Conservation (phyloP, 2,113 vertebrate species). For the Bubalus kerabau region DNA sequence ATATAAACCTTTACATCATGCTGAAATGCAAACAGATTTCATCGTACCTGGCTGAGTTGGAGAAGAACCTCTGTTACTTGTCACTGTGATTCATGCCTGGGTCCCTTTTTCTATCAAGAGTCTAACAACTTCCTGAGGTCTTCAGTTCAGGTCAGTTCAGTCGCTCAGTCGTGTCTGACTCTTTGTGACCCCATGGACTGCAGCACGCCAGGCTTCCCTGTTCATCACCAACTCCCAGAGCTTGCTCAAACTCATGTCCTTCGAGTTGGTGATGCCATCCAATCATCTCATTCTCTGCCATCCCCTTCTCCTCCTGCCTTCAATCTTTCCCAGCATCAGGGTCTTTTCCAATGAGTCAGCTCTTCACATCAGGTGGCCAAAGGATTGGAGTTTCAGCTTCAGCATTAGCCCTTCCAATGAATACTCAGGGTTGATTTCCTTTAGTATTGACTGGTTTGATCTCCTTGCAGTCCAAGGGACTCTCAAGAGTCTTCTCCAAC, state of each 20-base stretch:
- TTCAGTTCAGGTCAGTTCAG: neutral
- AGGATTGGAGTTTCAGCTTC: neutral
- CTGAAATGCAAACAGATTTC: neutral
- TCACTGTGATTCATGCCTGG: neutral
- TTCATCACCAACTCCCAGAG: neutral
- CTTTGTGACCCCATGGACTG: neutral
- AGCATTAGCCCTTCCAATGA: neutral
- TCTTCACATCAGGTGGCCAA: neutral
- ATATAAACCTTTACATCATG: neutral
- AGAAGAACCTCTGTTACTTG: neutral
- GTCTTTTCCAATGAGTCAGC: neutral
- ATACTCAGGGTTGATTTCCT: neutral
- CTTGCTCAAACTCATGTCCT: neutral
- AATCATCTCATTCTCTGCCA: neutral
- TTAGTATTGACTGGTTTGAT: neutral
- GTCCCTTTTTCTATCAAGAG: neutral
- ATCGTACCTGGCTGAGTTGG: neutral
- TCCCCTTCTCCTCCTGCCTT: neutral
- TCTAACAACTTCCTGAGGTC: neutral
- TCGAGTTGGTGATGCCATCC: fast-evolving
- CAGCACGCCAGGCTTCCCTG: neutral
- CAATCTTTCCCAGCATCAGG: neutral
- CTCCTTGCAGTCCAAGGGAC: neutral
- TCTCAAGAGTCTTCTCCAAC: neutral
- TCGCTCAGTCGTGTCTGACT: neutral